Conservation (phyloP, 2,888 invertebrate species). For the Parnassius orleans region DNA sequence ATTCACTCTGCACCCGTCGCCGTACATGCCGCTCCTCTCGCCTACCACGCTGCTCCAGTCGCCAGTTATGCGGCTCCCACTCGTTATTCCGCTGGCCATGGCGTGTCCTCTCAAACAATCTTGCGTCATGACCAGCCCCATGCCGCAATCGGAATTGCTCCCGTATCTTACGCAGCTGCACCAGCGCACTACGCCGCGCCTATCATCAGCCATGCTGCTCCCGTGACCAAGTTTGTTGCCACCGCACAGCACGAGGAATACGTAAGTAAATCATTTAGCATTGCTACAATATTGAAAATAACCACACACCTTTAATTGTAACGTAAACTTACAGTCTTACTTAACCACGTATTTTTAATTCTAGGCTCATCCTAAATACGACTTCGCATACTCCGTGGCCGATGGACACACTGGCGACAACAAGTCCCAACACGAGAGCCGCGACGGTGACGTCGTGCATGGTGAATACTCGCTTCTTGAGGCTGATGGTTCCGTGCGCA, state of each 20-base stretch:
- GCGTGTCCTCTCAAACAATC: slow-evolving; percentile 62
- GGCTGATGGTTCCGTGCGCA: slow-evolving; percentile 77
- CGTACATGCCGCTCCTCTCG: slow-evolving; percentile 44
- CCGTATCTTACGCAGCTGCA: slow-evolving; percentile 39
- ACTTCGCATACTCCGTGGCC: slow-evolving; percentile 78
- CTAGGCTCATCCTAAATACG: slow-evolving; percentile 70
- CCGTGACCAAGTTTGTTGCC: slow-evolving; percentile 44
- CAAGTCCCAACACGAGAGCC: slow-evolving; percentile 77
- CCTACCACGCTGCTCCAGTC: slow-evolving; percentile 40
- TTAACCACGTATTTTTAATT: neutral
- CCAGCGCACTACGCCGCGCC: slow-evolving; percentile 36
- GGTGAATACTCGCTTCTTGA: slow-evolving; percentile 73
- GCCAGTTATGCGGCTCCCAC: slow-evolving; percentile 48
- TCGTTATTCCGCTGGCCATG: slow-evolving; percentile 53
- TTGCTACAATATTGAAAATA: too few species aligned
- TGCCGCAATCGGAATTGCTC: slow-evolving; percentile 39
- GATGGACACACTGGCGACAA: slow-evolving; percentile 81
- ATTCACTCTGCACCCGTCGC: slow-evolving; percentile 34
- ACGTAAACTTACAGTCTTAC: neutral
- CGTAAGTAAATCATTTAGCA: slow-evolving; percentile 41
- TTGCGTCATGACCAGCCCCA: slow-evolving; percentile 60
- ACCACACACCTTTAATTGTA: too few species aligned
- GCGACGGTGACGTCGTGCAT: slow-evolving; percentile 37
- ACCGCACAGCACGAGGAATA: slow-evolving; percentile 52
- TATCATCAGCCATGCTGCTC: slow-evolving; percentile 33